Base-by-base conservation (phyloP, 2,888 invertebrate genomes). In the Rhopalosiphum nymphaeae region DNA sequence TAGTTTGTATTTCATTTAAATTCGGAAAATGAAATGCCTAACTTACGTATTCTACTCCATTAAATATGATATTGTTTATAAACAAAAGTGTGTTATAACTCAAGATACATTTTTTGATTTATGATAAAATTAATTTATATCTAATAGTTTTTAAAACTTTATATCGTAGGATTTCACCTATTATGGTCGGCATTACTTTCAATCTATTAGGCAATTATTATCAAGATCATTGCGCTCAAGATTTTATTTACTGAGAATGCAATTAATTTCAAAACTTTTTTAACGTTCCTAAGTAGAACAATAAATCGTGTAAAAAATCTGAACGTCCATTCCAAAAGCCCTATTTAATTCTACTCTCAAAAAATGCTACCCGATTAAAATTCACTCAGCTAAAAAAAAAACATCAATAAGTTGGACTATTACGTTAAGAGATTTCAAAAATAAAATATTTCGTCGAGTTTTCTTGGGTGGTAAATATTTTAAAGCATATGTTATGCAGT, bases 211-310 rank as follows among this genome's bases (percentile, higher is more conserved):
- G 85, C 89, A 93, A 93, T 93, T 89, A 89, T 89, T 93, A 36
- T 46, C 93, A 46, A 36, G 85, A 56, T 90, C 93, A 91, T 91
- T 86, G 93, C 57, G 42, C 49, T 90, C 84, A 42, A 86, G 93
- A 86, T 88, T 88, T 42, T 88, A 90, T 94, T 86, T 86, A 90
- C 90, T 7, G 36, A 36, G 85, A 85, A 36, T 78, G 78, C 90
- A 89, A 93, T 93, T 93, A 93, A 85, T 85, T 93, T 46, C 85
- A 93, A 94, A 94, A n/a, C 61, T 94, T 91, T 94, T 94, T 91
- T 84, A 49, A 89, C n/a, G 26, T 42, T 11, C 44, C 25, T 13
- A 85, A 90, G 36, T 42, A 85, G n/a, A n/a, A n/a, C 85, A n/a
- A 94, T 94, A 94, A 93, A 90, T 89, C 85, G 46, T n/a, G 56